Base-by-base conservation (phyloP, 2,797 vertebrate species). In the Cygnus olor region DNA sequence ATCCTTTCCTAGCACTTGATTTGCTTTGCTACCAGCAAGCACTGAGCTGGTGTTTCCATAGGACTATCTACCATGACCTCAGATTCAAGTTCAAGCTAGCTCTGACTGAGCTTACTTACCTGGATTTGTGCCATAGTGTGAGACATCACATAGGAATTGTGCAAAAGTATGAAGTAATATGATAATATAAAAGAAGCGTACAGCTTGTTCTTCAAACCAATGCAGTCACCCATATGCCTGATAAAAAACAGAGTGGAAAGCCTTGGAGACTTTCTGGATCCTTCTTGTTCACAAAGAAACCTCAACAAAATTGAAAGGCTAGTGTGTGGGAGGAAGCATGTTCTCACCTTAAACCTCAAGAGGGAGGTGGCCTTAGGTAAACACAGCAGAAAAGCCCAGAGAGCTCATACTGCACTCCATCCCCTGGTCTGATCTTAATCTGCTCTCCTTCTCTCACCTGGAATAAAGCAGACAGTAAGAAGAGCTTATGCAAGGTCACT, bases 271-370 rank as follows among this genome's bases (percentile, higher is more conserved):
- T 63, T 79, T 72, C 47, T 80, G 61, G 44, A 56, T 90, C 5
- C 56, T 76, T 57, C 45, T 47, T 25, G 7, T n/a, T 83, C 42
- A 38, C 53, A 77, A 81, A 89, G 40, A 85, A 91, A 69, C 73
- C 73, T 91, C 73, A 80, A 16, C 18, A 74, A 74, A 92, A 49
- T 64, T 36, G 53, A 88, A 84, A 64, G 69, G 44, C 30, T n/a
- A 38, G 5, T 0, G 2, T 32, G 58, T 84, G 30, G 80, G 68
- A 88, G 32, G 58, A 84, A 91, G 20, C 68, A 57, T n/a, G 51
- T 79, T 92, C 80, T 94, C 58, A 95, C 80, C 80, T 86, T 79
- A 28, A 28, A 51, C 60, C 72, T 89, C 56, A n/a, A 53, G 25
- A 86, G 80, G 64, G 40, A 91, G 63, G 63, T 30, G n/a, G 36